Base-by-base conservation (phyloP, 2,113 vertebrate genomes). In the Ciconia maguari region DNA sequence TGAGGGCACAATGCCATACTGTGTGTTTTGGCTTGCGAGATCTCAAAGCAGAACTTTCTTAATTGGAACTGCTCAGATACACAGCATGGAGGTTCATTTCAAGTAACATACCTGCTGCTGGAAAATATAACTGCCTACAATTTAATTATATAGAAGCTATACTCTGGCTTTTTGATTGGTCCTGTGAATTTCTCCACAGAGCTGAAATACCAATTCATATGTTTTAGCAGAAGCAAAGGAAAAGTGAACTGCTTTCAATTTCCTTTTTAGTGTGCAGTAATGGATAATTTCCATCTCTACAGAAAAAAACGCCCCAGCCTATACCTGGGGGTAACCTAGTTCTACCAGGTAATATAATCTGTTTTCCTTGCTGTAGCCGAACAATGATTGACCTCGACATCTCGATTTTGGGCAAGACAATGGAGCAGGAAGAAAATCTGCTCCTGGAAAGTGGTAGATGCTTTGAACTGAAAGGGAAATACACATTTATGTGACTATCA, bases 211-310 rank as follows among this genome's bases (percentile, higher is more conserved):
- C 64, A 38, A 76, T 81, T 88, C 80, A 38, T 91, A 83, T 94
- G 80, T 79, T 87, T 90, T 83, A 90, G 93, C 81, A 87, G 76
- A 83, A 93, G 90, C 51, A 89, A 92, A 96, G 83, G 68, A 51
- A 92, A 94, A 86, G 66, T 68, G 93, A 90, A 36, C 85, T 89
- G 77, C 80, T 96, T 96, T 95, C 90, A 93, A 94, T 96, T 95
- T 96, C 89, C 61, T 16, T 94, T 93, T 90, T 76, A 44, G 74
- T 55, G 66, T 36, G 68, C 27, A 48, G 86, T 90, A 87, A 94
- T 60, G 91, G 93, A 74, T 89, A 34, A 92, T 93, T 95, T 96
- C 74, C 87, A 96, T 32, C 62, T 68, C n/a, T 34, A 36, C 83
- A 22, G 18, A 34, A 44, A 14, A 60, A 16, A 25, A 24, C 1